Base-by-base conservation (phyloP, 1,140 invertebrate genomes). In the Eupeodes corollae region DNA sequence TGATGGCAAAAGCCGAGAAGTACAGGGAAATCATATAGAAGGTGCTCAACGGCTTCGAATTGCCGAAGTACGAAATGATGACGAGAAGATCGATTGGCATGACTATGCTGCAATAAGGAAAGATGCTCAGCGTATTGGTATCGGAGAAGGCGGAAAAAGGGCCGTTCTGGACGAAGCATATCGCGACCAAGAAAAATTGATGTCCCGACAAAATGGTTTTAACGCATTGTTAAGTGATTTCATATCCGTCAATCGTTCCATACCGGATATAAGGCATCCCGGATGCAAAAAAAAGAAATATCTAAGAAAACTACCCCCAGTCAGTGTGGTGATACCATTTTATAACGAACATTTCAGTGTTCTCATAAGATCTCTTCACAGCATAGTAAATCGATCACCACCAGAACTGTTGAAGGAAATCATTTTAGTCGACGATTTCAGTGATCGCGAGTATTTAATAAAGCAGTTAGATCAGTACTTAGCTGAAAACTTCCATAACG, bases 271-370 rank as follows among this genome's bases (percentile, higher is more conserved):
- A 39, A 73, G 91, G 49, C 79, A 92, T 72, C 14, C 11, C 44
- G 79, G 76, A 13, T 94, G 92, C 64, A 77, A 76, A 54, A 78
- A 74, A 32, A 80, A 86, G 56, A 76, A 76, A 51, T 96, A 96
- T 60, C 72, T 85, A 49, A 71, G 72, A 43, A 73, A 79, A n/a
- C 65, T 96, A 44, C 89, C 89, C 1, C 82, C 78, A 8, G 88
- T 84, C 13, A 85, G 87, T 66, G 80, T 97, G 13, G 80, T 98
- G 42, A 84, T 97, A 26, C 92, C 93, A 37, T 98, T 95, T 69
- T 89, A 92, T 69, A 92, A 95, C 63, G 92, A 94, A 68, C 89
- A 93, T 68, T 87, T 84, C 76, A 85, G 85, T 48, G 90, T 90
- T 3, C 66, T 96, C 26, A 71, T 96, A 16, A 74, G 93, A 26